Evolutionary conservation across 2,113 vertebrate species (phyloP), one percentile per base, ranked within the genome.

Genomic region (Mixornis gularis): DNA sequence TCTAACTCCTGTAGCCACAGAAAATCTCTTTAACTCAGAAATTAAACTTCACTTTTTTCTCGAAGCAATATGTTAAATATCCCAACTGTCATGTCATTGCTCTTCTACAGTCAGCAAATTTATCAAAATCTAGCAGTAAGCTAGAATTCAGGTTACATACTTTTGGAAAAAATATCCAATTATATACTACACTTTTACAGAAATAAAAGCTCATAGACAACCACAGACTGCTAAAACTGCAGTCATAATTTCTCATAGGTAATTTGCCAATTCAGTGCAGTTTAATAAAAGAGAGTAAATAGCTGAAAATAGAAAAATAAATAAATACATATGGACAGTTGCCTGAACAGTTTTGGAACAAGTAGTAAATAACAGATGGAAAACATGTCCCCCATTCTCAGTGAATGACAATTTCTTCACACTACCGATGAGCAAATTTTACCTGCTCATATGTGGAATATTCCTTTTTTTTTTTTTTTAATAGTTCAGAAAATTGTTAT

Each of bases 311-410:
- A 74, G 14, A 79, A 55, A 79, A 94, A 85, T 68, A 92, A 77
- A 88, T 73, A 93, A 79, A 88, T 85, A 86, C 36, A 76, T 48
- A 87, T 17, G 66, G 65, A 79, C 41, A 44, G 73, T 81, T 84
- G 22, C 44, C 46, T 7, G 0, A 85, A 72, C 24, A 69, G 20
- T 68, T 85, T 41, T n/a, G 74, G 36, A 49, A 53, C 17, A 27
- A 65, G 20, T 27, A 87, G 62, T 82, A 92, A 85, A 72, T 79
- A 94, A 87, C 36, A 94, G 70, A 92, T 41, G 56, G 84, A 92
- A 92, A 92, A 71, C 13, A 11, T 55, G 26, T 68, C 41, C 32
- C 24, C 36, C 9, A 26, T 79, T 89, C 86, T 64, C 27, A 89
- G 27, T 38, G 18, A 90, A 84, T 63, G n/a, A 66, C 43, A 90